Evolutionary conservation across 2,797 vertebrate genomes (phyloP).

Genomic region (Okamejei kenojei): DNA sequence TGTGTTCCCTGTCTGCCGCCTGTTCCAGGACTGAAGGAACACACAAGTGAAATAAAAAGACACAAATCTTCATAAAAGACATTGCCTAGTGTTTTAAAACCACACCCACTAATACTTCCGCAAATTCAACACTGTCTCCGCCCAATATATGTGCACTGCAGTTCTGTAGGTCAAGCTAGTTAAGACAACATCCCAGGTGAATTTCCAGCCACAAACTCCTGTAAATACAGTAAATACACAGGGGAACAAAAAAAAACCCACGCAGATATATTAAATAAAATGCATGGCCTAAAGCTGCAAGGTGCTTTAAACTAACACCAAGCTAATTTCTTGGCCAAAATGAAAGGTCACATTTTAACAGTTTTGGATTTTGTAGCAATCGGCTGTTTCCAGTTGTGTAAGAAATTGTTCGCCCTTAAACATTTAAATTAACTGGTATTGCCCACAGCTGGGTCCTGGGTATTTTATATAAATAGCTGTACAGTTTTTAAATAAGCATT

Average conservation of each 20-base stretch:
- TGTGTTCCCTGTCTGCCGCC: not conserved
- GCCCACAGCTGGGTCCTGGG: not conserved
- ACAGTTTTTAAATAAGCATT: not conserved
- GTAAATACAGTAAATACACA: not conserved
- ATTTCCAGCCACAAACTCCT: not conserved
- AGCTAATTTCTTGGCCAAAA: not conserved
- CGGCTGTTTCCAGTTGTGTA: not conserved
- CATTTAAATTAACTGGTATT: not conserved
- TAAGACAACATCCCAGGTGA: not conserved
- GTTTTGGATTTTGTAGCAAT: not conserved
- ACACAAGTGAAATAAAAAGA: no score
- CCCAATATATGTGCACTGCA: not conserved
- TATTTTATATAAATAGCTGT: not conserved
- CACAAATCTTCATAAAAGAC: not conserved
- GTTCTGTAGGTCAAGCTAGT: not conserved
- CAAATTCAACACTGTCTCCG: slow-evolving; percentile 44
- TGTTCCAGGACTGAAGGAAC: not conserved
- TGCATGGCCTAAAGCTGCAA: not conserved
- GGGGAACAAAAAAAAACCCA: no score
- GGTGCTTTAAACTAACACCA: not conserved
- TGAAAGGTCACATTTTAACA: not conserved
- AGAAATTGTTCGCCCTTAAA: not conserved
- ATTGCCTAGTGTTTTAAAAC: slow-evolving; percentile 44
- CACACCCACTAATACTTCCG: slow-evolving; percentile 60
- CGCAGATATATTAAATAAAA: not conserved